Evolutionary conservation across 2,113 vertebrate species (phyloP).

Genomic region (Uria aalge): DNA sequence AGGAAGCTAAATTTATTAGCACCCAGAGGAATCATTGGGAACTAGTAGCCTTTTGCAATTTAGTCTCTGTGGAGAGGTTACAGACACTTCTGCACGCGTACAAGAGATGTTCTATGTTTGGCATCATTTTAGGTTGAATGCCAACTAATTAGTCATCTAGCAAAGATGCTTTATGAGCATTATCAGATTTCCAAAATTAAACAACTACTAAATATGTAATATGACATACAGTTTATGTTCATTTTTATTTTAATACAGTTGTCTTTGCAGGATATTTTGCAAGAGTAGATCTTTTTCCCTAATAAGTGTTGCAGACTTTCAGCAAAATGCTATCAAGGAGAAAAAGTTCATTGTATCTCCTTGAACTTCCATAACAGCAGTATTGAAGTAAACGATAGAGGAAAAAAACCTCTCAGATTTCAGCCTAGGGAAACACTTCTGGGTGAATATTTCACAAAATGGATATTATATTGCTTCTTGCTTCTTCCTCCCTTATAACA

Average conservation of each 20-base stretch:
- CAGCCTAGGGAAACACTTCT: neutral
- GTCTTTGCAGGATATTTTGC: slow-evolving; percentile 29
- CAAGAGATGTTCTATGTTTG: slow-evolving; percentile 59
- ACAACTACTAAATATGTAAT: slow-evolving; percentile 39
- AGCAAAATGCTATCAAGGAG: neutral
- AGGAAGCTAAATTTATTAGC: neutral
- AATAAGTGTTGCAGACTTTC: neutral
- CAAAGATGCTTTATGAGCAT: slow-evolving; percentile 58
- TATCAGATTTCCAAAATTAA: slow-evolving; percentile 63
- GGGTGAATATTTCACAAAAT: neutral
- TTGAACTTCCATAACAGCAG: neutral
- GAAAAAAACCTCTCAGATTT: neutral
- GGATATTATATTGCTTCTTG: neutral
- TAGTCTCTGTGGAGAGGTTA: slow-evolving; percentile 16
- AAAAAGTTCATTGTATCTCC: neutral
- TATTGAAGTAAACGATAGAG: neutral
- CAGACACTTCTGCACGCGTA: slow-evolving; percentile 16
- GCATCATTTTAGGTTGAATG: slow-evolving; percentile 61
- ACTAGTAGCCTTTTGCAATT: neutral
- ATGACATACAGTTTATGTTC: neutral
- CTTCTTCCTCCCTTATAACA: neutral
- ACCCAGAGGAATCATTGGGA: neutral
- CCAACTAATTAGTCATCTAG: slow-evolving; percentile 58
- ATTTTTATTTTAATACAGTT: slow-evolving; percentile 37
- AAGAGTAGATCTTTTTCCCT: slow-evolving; percentile 9